A percentile compares a stretch with the other conserved stretches of the same genome.
Evolutionary conservation across 2,113 vertebrate species (phyloP).

Genomic region (Menidia beryllina): DNA sequence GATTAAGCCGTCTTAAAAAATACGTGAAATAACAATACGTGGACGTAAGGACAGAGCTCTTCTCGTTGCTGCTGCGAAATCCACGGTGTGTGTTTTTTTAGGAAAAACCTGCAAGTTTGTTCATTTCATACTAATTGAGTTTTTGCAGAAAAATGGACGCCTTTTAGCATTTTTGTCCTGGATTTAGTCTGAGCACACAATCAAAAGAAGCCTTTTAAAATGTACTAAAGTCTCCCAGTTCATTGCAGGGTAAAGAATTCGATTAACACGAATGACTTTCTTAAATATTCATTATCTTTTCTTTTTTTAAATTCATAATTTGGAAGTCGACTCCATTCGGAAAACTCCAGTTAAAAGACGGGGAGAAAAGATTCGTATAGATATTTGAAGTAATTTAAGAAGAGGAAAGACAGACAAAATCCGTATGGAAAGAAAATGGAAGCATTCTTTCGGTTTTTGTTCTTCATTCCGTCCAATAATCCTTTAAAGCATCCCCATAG

Average conservation of each 20-base stretch:
- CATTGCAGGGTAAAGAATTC: not conserved
- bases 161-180: not conserved
- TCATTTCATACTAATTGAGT: not conserved
- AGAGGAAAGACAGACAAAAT: not conserved
- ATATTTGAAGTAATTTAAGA: not conserved
- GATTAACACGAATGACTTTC: not conserved
- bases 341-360: not conserved
- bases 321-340: not conserved
- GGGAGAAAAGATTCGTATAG: not conserved
- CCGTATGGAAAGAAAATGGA: constrained; percentile 38
- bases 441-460: constrained; percentile 36
- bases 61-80: not conserved
- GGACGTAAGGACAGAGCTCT: too few species aligned
- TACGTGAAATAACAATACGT: not conserved
- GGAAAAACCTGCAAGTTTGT: not conserved
- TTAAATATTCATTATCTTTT: not conserved
- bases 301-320: too few species aligned
- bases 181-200: not conserved
- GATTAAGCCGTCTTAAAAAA: not conserved
- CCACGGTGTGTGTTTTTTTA: not conserved
- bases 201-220: not conserved
- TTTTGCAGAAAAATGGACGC: constrained; percentile 1
- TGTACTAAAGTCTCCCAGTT: not conserved
- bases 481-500: constrained; percentile 50
- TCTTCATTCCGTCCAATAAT: constrained; percentile 28